phyloP scores from a whole-genome alignment of 2,113 vertebrate species.

The Thunnus maccoyii region DNA sequence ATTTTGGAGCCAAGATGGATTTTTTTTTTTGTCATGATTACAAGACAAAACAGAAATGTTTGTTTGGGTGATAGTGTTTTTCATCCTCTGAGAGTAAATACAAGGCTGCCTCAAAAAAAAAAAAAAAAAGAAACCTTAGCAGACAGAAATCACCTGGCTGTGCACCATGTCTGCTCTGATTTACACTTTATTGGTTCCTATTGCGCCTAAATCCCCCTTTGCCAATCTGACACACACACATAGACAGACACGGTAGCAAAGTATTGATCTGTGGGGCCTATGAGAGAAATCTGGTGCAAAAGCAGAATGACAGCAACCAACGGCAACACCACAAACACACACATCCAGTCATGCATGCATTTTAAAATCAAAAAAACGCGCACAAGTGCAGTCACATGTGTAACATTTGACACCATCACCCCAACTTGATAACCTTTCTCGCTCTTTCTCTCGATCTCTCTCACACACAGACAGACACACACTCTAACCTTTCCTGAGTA shows the following conservation, averaged over 20 bases:
- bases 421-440: slow-evolving; percentile 7
- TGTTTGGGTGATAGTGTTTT: not conserved
- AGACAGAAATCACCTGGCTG: slow-evolving; percentile 40
- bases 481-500: slow-evolving; percentile 45
- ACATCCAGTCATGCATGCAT: slow-evolving; percentile 11
- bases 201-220: slow-evolving; percentile 43
- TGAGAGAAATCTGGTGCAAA: slow-evolving; percentile 55
- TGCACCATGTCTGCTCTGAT: slow-evolving; percentile 47
- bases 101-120: not conserved
- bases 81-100: slow-evolving; percentile 20
- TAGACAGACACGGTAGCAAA: slow-evolving; percentile 4
- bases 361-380: slow-evolving; percentile 35
- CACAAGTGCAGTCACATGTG: slow-evolving; percentile 22
- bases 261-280: slow-evolving; percentile 34
- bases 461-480: slow-evolving; percentile 30
- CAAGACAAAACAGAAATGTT: not conserved
- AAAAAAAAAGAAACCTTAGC: not conserved
- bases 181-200: slow-evolving; percentile 63
- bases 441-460: not conserved
- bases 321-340: slow-evolving; percentile 8
- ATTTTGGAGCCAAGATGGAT: not conserved
- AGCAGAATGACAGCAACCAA: slow-evolving; percentile 47
- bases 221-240: slow-evolving; percentile 42
- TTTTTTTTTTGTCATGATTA: slow-evolving; percentile 3
- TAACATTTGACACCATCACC: slow-evolving; percentile 5